Evolutionary conservation across 2,113 vertebrate species (phyloP), one percentile per base, ranked within the genome.

Genomic region (Tupaia tana): DNA sequence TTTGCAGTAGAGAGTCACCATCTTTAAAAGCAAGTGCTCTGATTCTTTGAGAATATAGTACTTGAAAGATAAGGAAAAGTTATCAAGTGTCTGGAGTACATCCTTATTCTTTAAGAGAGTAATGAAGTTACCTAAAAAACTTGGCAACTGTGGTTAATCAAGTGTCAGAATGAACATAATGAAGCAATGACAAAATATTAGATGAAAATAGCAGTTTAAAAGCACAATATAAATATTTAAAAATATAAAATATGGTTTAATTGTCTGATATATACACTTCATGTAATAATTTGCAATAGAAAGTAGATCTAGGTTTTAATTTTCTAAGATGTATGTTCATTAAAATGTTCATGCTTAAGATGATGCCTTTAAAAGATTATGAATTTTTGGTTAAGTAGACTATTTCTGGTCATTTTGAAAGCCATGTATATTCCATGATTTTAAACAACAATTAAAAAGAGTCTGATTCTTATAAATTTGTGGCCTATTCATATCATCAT

Each of bases 251-350:
- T 74, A 86, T 3, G 0, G 58, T 81, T 92, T 83, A 61, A 25
- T 66, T 54, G 63, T 70, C 66, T 95, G 63, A 86, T 87, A 7
- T 82, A 95, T 89, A 83, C 14, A 96, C 54, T 88, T 90, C 22
- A 70, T 93, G 24, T 56, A 77, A 77, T 77, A 69, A 71, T 91
- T 97, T 80, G 95, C 79, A 61, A 66, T 67, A 34, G 95, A 95
- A 94, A 86, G 58, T 64, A 89, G 20, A 25, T 43, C 95, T 96
- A 31, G 29, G 24, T 96, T 97, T 98, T 95, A 93, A 81, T 78
- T 80, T 89, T 89, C 69, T 22, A 81, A 91, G 90, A 86, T 96
- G 12, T 89, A 27, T 2, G 31, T 93, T 75, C 15, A 91, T 96
- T 95, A 87, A 97, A 86, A 64, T 94, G 13, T 91, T 77, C 90